Base-by-base conservation (phyloP, 2,888 invertebrate species). In the Mycogona germanica region DNA sequence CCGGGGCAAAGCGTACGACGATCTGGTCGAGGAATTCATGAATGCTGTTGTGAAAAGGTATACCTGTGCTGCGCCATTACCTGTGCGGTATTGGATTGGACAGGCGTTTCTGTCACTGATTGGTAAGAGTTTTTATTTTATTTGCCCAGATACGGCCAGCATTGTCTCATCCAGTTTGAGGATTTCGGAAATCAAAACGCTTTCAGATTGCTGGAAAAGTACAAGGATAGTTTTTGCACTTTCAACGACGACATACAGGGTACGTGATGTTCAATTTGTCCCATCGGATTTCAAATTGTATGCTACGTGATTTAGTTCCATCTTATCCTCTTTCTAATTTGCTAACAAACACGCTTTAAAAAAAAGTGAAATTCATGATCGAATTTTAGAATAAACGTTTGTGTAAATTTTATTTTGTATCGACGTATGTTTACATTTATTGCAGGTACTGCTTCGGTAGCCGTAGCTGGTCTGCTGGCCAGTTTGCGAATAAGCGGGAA, bases 191-290 rank as follows among this genome's bases (percentile, higher is more conserved):
- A 98, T 68, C 79, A 84, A 9, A 98, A 98, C 72, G 98, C 98
- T 5, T 98, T 97, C 76, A 76, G 87, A 32, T 75, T 98, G 53
- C 75, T 98, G 59, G 84, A 81, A 64, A 91, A 87, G 69, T 98
- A 97, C 72, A 79, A 91, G 40, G 75, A 87, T 64, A 69, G 78
- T 65, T 84, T 87, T 72, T 97, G 96, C 72, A 93, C 92, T 14
- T 98, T 98, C 73, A 98, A 99, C 73, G 98, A 98, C 70, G 98
- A 98, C 70, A 98, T 98, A 67, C 96, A 98, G 72, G 95, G 95
- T 66, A 53, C 29, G 7, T 6, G 40, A 25, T 21, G 17, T n/a
- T 19, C 9, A 14, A n/a, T n/a, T n/a, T n/a, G n/a, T n/a, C n/a
- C n/a, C n/a, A n/a, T n/a, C n/a, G n/a, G n/a, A 14, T 23, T 14